Base-by-base conservation (phyloP, 2,888 invertebrate genomes). In the Graphium colonna region DNA sequence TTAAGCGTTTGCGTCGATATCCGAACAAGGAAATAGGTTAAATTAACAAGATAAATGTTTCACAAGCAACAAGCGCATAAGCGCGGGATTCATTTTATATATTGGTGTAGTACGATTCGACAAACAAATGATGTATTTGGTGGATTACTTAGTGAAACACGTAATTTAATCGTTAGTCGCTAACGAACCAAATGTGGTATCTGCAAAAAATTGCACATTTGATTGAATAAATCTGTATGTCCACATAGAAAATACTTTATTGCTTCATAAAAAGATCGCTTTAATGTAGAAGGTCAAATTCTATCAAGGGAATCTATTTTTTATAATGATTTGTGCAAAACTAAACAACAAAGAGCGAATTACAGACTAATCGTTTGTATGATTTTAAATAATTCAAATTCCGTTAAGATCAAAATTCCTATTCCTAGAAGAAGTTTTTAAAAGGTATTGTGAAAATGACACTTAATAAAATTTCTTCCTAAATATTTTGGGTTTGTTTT, bases 171-270 rank as follows among this genome's bases (percentile, higher is more conserved):
- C 86, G 88, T 83, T 83, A 82, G 82, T 82, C 79, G 78, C 84
- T 89, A 89, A 89, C 88, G 88, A 89, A 89, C 84, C 85, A 77
- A 71, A 71, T 73, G n/a, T 79, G 74, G 81, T 77, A 81, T 82
- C 81, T 86, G 86, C 86, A 84, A 86, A 84, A 85, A 88, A 87
- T 88, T 88, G 87, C 88, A 88, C 87, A 84, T 88, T 88, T 86
- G 85, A 49, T 49, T 10, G 17, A 33, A 33, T 10, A 8, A 46
- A 38, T 45, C 15, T 45, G 45, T 17, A 18, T 33, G 33, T 45
- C 46, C 36, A 36, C 18, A 46, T n/a, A n/a, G n/a, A n/a, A n/a
- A n/a, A n/a, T n/a, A n/a, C 46, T 18, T 46, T 46, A 46, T 36
- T 36, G n/a, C n/a, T n/a, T n/a, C n/a, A n/a, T n/a, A n/a, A n/a